Base-by-base conservation (phyloP, 2,113 vertebrate genomes). In the Dissostichus mawsoni region DNA sequence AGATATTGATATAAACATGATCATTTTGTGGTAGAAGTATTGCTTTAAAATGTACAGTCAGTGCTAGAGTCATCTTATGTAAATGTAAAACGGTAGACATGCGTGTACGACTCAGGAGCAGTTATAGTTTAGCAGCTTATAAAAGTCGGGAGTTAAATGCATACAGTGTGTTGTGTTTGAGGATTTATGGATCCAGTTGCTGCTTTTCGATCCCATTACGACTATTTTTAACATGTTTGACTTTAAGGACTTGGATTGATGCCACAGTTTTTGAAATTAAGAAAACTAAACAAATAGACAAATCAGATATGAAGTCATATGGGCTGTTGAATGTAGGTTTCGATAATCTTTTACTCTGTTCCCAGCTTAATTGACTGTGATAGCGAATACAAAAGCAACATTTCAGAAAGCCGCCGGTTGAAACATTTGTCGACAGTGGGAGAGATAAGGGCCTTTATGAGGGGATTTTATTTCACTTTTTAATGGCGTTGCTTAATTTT, bases 401-500 rank as follows among this genome's bases (percentile, higher is more conserved):
- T 71, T 52, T 76, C 67, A 53, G 33, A 25, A 16, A 75, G 52
- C 58, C 57, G 14, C 20, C 4, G 23, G 18, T 47, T 11, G 33
- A 71, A 33, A 62, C 62, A 44, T 41, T 45, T 14, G 33, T 48
- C 16, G 51, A 20, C 61, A 72, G 18, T 13, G 2, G 23, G 23
- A 36, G 61, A 23, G 67, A 76, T 47, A n/a, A 25, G 14, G n/a
- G 23, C 36, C 20, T 70, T 62, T 44, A 25, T 69, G 53, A 47
- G 11, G 5, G 0, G 8, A 5, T 72, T 84, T 77, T 17, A 63
- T 85, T 51, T 55, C 3, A 2, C 36, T 65, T 8, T 41, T 47
- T 66, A 65, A 77, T 78, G 25, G 45, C 36, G 9, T 44, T 56
- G 45, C 69, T 81, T 82, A 57, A 79, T 83, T 56, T 7, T 79